Base-by-base conservation (phyloP, 2,113 vertebrate genomes). In the Otolemur garnettii region DNA sequence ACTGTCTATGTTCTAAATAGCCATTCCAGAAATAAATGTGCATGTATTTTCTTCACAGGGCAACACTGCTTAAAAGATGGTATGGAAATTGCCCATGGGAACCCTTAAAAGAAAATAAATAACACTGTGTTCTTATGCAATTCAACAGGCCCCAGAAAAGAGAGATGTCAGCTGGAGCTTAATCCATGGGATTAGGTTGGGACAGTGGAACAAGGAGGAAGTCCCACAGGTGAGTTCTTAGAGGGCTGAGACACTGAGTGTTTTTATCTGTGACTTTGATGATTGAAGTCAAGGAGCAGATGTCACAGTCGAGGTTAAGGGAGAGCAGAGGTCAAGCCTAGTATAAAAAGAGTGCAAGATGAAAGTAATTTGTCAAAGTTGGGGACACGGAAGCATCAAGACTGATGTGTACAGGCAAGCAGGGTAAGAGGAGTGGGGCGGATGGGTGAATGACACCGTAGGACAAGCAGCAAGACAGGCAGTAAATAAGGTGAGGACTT, bases 101-200 rank as follows among this genome's bases (percentile, higher is more conserved):
- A 75, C 38, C 2, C 57, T 71, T 38, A 91, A 95, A 72, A 35
- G 72, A 93, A 72, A 93, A 69, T 57, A 66, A 77, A 75, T 60
- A 78, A 64, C 55, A 4, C 7, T 38, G 72, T 64, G 50, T 21
- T 87, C 26, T 53, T 53, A 19, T 30, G 66, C 28, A 38, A 74
- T 18, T 42, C 66, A 35, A 19, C 26, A n/a, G 62, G 62, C 1
- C 6, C 24, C 0, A 0, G 72, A 22, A 66, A 78, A 72, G 45
- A 90, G 33, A 53, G 12, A 35, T 2, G 0, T 1, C 19, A 6
- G 7, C 75, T 24, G 45, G 50, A 74, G 22, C 33, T 60, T 68
- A 38, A 45, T 42, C 66, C n/a, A 3, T 19, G 59, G 78, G 59
- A 28, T 28, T n/a, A 69, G 28, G 38, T 78, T 19, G 72, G 74